Conservation (phyloP, 2,888 invertebrate genomes). For the Leptarthrus brevirostris region DNA sequence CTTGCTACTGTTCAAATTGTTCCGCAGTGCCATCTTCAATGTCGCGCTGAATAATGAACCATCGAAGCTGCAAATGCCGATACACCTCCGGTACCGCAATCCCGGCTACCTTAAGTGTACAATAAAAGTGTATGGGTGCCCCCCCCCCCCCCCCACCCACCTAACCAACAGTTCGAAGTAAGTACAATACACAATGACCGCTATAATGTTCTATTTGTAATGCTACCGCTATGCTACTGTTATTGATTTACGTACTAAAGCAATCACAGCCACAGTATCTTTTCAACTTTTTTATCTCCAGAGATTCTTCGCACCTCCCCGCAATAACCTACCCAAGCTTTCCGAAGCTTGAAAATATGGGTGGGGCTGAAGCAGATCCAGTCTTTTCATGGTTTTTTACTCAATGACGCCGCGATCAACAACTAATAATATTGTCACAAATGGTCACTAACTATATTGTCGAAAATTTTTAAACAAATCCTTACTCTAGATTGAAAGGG, state of each 20-base stretch:
- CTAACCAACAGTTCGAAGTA: too few relatives aligned
- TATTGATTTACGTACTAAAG: conserved; percentile 43
- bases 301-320: neutral
- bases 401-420: too few relatives aligned
- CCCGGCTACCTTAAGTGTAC: neutral
- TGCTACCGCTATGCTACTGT: neutral
- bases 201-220: too few relatives aligned
- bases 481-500: conserved; percentile 79
- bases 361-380: conserved; percentile 6
- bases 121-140: too few relatives aligned
- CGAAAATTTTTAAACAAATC: conserved; percentile 52
- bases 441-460: too few relatives aligned
- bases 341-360: neutral
- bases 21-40: neutral
- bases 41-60: conserved; percentile 10
- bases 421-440: too few relatives aligned
- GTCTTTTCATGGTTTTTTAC: conserved; percentile 1
- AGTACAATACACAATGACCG: neutral
- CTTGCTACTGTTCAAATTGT: neutral
- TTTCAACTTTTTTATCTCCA: conserved; percentile 3
- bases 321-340: neutral
- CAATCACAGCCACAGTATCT: conserved; percentile 5
- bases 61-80: neutral
- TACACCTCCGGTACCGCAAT: neutral
- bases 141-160: too few relatives aligned